Evolutionary conservation across 1,140 invertebrate species (phyloP).

Genomic region (Rhagoletis zephyria): DNA sequence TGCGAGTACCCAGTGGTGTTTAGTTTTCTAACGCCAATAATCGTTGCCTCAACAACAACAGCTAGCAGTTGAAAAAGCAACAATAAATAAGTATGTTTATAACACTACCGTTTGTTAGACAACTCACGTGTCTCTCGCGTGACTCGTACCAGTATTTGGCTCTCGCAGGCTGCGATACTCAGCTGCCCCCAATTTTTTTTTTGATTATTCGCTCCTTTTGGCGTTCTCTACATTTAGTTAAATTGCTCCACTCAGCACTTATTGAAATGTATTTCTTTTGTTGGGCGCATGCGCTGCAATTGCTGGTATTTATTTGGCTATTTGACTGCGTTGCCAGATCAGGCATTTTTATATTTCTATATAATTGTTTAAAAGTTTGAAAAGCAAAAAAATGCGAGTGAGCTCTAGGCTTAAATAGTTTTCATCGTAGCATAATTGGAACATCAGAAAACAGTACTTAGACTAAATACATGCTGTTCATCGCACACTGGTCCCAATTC

Average conservation of each 20-base stretch:
- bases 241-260: neutral
- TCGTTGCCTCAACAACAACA: neutral
- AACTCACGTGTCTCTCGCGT: conserved; percentile 18
- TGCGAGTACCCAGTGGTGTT: neutral
- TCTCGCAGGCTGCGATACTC: neutral
- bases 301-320: neutral
- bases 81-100: neutral
- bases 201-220: neutral
- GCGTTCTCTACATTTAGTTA: neutral
- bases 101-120: neutral
- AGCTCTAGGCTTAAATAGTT: too few relatives aligned
- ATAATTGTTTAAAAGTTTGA: too few relatives aligned
- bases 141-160: neutral
- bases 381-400: too few relatives aligned
- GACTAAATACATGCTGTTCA: too few relatives aligned
- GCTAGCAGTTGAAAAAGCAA: neutral
- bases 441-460: too few relatives aligned
- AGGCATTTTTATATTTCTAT: neutral
- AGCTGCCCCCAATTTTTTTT: neutral
- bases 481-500: too few relatives aligned
- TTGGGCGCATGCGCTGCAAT: neutral
- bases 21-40: neutral
- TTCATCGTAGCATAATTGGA: too few relatives aligned
- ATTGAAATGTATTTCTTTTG: neutral
- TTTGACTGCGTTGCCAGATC: neutral